Evolutionary conservation across 2,797 vertebrate species (phyloP).

Genomic region (Tokudaia muenninki): DNA sequence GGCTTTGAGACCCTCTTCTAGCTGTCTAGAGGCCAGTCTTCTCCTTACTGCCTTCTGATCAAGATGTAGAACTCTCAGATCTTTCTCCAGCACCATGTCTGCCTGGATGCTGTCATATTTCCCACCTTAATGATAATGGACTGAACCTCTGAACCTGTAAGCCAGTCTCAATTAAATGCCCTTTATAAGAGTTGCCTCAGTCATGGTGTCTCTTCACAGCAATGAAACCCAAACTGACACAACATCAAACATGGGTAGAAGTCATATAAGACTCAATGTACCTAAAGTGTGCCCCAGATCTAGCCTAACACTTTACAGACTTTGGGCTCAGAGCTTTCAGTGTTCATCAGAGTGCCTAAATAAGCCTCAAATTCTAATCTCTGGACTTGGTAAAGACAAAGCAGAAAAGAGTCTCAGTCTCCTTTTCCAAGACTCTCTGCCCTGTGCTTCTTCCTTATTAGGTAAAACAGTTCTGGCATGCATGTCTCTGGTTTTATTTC

Average conservation of each 20-base stretch:
- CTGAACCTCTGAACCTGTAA: no score
- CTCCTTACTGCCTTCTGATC: not conserved
- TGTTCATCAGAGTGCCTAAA: not conserved
- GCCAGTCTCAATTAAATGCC: no score
- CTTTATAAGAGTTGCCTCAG: not conserved
- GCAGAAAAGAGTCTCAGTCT: not conserved
- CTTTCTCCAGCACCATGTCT: no score
- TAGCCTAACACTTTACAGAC: no score
- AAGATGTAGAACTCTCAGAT: no score
- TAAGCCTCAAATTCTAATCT: not conserved
- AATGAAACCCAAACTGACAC: not conserved
- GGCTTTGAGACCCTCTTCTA: not conserved
- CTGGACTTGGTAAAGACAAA: not conserved
- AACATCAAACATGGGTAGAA: not conserved
- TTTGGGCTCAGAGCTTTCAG: not conserved
- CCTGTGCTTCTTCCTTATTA: not conserved
- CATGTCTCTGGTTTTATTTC: not conserved
- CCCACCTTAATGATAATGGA: no score
- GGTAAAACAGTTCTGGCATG: not conserved
- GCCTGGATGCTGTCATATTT: no score
- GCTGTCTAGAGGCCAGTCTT: not conserved
- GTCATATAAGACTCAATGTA: not conserved
- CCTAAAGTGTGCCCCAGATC: not conserved
- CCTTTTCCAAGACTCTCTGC: not conserved
- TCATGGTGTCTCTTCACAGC: not conserved